Evolutionary conservation across 2,113 vertebrate species (phyloP).

Genomic region (Sterna hirundo): DNA sequence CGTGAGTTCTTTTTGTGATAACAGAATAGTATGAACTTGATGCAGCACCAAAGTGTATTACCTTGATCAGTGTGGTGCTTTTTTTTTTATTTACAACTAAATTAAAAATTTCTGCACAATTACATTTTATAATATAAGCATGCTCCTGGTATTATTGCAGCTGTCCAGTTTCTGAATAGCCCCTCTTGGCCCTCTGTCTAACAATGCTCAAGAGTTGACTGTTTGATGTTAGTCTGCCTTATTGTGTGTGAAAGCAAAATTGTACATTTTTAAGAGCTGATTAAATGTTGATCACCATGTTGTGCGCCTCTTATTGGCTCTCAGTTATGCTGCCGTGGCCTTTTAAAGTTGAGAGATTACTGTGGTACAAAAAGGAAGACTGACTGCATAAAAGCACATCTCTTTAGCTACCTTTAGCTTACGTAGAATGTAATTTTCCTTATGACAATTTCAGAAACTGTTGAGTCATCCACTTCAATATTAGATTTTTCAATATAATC

Average conservation of each 20-base stretch:
- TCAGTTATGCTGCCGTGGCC: background rate
- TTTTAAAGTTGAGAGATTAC: background rate
- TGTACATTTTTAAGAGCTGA: background rate
- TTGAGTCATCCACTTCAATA: background rate
- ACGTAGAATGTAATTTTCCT: background rate
- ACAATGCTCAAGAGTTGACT: background rate
- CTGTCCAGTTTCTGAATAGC: background rate
- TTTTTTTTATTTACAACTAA: background rate
- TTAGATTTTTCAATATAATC: background rate
- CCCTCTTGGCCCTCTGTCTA: background rate
- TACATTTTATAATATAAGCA: background rate
- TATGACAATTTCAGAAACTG: background rate
- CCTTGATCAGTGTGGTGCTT: background rate
- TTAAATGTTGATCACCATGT: background rate
- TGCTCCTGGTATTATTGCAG: background rate
- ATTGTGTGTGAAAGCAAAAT: background rate
- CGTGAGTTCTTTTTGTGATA: background rate
- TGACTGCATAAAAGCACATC: background rate
- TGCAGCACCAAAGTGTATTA: background rate
- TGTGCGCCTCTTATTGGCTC: background rate
- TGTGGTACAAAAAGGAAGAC: background rate
- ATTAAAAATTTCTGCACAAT: background rate
- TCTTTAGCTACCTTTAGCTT: background rate
- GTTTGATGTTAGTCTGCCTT: background rate
- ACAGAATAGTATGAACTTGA: background rate